phyloP scores from a whole-genome alignment of 37 sponge, comb jelly and placozoan genomes.

The Eunapius fragilis region DNA sequence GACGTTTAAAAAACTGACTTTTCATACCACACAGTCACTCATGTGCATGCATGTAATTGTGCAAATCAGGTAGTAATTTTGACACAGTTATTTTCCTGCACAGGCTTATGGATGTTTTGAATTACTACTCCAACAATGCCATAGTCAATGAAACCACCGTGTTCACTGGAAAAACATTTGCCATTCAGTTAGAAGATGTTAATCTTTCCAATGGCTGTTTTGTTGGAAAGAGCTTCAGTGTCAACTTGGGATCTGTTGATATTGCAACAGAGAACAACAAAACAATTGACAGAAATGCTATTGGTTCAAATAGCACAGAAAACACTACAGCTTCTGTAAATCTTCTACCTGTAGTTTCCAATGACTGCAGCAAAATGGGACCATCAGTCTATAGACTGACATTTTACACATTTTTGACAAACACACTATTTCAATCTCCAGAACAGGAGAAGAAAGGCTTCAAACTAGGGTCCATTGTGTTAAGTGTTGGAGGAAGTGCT shows the following conservation, averaged over 20 bases:
- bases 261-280: background rate
- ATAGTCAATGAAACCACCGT: background rate
- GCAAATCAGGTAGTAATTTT: too few relatives aligned
- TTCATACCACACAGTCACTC: too few relatives aligned
- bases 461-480: background rate
- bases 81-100: too few relatives aligned
- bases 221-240: constrained; percentile 22
- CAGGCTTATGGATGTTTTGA: background rate
- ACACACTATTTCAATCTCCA: background rate
- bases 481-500: background rate
- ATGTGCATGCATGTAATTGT: too few relatives aligned
- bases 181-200: constrained; percentile 43
- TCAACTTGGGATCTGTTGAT: constrained; percentile 41
- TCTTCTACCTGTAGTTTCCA: background rate
- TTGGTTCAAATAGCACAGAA: background rate
- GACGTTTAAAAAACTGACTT: too few relatives aligned
- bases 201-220: background rate
- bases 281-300: background rate
- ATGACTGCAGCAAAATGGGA: background rate
- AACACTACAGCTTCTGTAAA: background rate
- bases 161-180: constrained; percentile 17
- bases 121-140: background rate
- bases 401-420: background rate
- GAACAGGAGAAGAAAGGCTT: background rate
- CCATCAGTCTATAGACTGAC: background rate